A percentile compares a stretch with the other conserved stretches of the same genome.
Conservation (phyloP, 2,888 invertebrate genomes). For the Lordiphosa fenestrarum region DNA sequence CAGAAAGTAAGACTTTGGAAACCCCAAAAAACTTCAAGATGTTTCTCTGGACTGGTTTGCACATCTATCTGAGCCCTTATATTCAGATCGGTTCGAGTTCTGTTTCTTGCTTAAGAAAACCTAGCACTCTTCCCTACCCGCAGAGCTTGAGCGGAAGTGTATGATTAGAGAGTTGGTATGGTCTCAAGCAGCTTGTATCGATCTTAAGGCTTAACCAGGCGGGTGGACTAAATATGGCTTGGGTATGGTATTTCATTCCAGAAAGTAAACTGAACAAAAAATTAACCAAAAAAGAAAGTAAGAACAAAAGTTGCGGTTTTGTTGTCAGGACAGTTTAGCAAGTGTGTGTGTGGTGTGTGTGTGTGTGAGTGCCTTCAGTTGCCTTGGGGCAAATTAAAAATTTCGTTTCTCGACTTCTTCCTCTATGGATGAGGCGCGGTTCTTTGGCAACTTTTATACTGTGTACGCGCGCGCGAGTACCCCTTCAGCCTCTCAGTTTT, state of each 20-base stretch:
- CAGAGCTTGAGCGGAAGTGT: too few species aligned
- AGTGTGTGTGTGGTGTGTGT: slow-evolving; percentile 16
- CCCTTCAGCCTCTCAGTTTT: slow-evolving; percentile 15
- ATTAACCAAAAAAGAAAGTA: neutral
- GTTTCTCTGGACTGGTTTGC: too few species aligned
- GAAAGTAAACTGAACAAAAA: too few species aligned
- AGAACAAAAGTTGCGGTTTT: slow-evolving; percentile 8
- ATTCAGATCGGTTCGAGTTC: too few species aligned
- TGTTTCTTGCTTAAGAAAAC: too few species aligned
- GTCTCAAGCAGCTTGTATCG: too few species aligned
- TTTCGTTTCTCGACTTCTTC: slow-evolving; percentile 68
- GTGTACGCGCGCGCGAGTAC: neutral
- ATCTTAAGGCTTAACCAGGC: too few species aligned
- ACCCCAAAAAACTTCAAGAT: too few species aligned
- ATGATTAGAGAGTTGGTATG: too few species aligned
- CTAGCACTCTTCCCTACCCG: too few species aligned
- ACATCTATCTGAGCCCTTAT: too few species aligned
- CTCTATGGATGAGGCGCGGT: slow-evolving; percentile 6
- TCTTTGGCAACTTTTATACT: slow-evolving; percentile 29
- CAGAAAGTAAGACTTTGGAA: too few species aligned
- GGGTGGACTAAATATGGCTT: neutral
- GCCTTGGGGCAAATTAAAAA: slow-evolving; percentile 75
- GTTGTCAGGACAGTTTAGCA: slow-evolving; percentile 55
- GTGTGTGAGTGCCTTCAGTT: slow-evolving; percentile 36
- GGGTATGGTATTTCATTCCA: neutral